Base-by-base conservation (phyloP, 2,888 invertebrate genomes). In the Synergus itoensis region DNA sequence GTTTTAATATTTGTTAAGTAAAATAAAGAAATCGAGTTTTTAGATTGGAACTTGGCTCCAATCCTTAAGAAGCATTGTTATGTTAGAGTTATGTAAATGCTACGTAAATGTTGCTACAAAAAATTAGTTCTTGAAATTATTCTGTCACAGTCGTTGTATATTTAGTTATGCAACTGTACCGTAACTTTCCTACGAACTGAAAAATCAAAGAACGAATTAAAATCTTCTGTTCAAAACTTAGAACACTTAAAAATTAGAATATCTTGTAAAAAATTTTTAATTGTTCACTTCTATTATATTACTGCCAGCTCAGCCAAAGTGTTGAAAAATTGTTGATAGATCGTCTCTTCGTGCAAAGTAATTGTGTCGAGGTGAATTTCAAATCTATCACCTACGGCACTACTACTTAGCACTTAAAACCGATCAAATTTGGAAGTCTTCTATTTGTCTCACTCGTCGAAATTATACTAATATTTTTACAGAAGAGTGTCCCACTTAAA, bases 321-420 rank as follows among this genome's bases (percentile, higher is more conserved):
- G 45, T 62, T 60, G 79, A 79, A 77, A 60, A n/a, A 45, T 73
- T 78, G 79, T 62, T 77, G 62, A 62, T 77, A 78, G 77, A 81
- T 83, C 81, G 62, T 80, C 21, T 78, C 84, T 84, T 83, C 85
- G 81, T 89, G 89, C 87, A 89, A 93, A 93, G 93, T 91, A 93
- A 91, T 91, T 87, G 91, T 86, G 88, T 90, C 91, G 89, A 91
- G 92, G 92, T 93, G 92, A 92, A 88, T 90, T 87, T 86, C 78
- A 83, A 86, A 83, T 85, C 81, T 85, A 91, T 93, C 93, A 93
- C 93, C 93, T 92, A 93, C 93, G 93, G 94, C 93, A 93, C 93
- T 92, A 94, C 94, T 94, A 94, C 94, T 94, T 94, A 94, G 92
- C 88, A 92, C 87, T 83, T 87, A 81, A 84, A 84, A 81, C 76